Percentiles rank a stretch among this genome's conserved stretches.
Conservation (phyloP, 2,113 vertebrate species). For the Onychostoma macrolepis region DNA sequence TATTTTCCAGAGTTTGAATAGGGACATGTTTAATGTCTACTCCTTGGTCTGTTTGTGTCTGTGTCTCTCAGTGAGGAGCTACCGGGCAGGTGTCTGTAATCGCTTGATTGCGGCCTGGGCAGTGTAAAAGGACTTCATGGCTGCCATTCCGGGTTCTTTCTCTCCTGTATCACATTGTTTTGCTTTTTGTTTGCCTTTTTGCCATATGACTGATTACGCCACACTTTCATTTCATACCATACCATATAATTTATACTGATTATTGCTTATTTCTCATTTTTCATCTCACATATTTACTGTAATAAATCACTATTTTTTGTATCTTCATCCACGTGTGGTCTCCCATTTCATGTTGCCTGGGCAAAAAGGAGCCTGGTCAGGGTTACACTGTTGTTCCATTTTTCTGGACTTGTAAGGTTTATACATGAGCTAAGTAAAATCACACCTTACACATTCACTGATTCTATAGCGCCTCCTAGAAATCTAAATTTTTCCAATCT, state of each 20-base stretch:
- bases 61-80: not conserved
- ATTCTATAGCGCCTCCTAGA: no score
- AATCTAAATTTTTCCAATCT: no score
- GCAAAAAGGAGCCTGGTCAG: no score
- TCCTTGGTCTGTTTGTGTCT: conserved; percentile 3
- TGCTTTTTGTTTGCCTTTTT: conserved; percentile 6
- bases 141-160: not conserved
- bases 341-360: not conserved
- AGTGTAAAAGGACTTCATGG: not conserved
- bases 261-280: not conserved
- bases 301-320: not conserved
- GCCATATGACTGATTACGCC: not conserved
- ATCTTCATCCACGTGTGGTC: not conserved
- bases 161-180: conserved; percentile 1
- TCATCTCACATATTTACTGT: no score
- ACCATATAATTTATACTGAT: not conserved
- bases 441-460: no score
- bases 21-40: not conserved
- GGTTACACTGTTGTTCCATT: no score
- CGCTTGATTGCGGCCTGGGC: not conserved
- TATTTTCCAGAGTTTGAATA: not conserved
- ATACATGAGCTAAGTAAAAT: no score
- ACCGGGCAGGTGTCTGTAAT: conserved; percentile 5
- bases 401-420: no score
- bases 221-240: not conserved